These are phyloP conservation scores for Acanthaster planci DNA, from an alignment of 35 echinoderm and acorn worm genomes.

Conservation along the genomic window DNA sequence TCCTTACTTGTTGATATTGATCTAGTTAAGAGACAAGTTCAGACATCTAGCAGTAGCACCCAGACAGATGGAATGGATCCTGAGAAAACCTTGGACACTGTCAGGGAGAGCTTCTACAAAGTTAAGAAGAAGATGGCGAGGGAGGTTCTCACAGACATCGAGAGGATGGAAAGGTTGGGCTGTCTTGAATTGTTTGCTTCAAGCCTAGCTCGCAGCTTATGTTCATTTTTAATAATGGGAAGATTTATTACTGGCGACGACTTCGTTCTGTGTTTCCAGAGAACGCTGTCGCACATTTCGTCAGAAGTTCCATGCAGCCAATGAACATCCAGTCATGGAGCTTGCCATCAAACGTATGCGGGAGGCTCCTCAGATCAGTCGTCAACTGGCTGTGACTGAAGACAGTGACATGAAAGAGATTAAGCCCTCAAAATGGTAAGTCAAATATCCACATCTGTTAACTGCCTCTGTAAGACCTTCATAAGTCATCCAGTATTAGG, in stretches of 20 bases:
- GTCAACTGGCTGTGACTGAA: conserved; percentile 37
- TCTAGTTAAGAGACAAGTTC: conserved; percentile 45
- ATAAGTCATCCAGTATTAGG: too few relatives aligned
- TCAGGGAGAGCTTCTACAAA: conserved; percentile 69
- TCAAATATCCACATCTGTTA: too few relatives aligned
- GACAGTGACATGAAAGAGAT: conserved; percentile 75
- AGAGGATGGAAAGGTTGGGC: conserved; percentile 75
- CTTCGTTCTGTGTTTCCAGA: conserved; percentile 48
- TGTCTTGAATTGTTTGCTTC: too few relatives aligned
- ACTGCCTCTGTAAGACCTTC: too few relatives aligned
- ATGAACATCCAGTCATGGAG: conserved; percentile 71
- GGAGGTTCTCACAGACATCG: conserved; percentile 75
- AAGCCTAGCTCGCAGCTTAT: background rate
- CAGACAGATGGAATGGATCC: conserved; percentile 32
- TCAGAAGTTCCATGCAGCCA: conserved; percentile 86
- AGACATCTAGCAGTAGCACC: conserved; percentile 22
- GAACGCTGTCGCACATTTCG: conserved; percentile 76
- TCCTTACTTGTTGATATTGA: background rate
- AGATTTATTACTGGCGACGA: background rate
- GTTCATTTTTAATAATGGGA: background rate
- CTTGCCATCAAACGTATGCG: conserved; percentile 63
- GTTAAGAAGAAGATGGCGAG: conserved; percentile 70
- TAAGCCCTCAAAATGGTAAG: conserved; percentile 97
- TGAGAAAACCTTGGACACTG: conserved; percentile 42
- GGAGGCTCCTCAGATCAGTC: conserved; percentile 54